These are phyloP conservation scores for Synanthedon tipuliformis DNA, from an alignment of 2,888 invertebrate genomes.

Conservation along the genomic window DNA sequence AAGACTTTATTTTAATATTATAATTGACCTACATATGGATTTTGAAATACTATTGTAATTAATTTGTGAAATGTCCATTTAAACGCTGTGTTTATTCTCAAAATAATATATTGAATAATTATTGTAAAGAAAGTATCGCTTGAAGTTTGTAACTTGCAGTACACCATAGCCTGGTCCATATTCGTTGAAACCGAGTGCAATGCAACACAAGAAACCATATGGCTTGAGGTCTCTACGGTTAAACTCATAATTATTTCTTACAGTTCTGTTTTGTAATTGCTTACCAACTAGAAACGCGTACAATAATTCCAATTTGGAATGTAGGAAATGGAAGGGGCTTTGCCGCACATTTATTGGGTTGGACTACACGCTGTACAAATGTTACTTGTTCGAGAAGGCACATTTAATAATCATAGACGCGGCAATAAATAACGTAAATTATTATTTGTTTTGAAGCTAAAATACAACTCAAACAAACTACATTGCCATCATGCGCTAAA, in stretches of 20 bases:
- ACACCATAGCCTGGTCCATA: neutral
- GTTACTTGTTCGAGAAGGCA: no score
- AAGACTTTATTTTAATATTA: no score
- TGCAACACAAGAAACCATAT: conserved; percentile 19
- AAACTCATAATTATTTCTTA: neutral
- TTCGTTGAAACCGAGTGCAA: conserved; percentile 2
- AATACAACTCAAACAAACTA: no score
- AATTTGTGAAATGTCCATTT: no score
- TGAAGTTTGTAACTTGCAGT: neutral
- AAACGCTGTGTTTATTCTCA: no score
- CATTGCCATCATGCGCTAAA: no score
- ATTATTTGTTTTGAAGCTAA: no score
- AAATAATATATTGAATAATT: no score
- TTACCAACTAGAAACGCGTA: neutral
- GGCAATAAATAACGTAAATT: no score
- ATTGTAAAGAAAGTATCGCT: neutral
- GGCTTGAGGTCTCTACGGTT: conserved; percentile 14
- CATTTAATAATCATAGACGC: no score
- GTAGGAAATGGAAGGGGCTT: neutral
- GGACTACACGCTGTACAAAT: neutral
- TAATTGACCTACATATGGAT: no score
- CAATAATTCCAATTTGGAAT: neutral
- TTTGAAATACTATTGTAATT: no score
- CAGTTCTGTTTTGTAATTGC: neutral
- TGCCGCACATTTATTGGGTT: neutral